Conservation (phyloP, 2,888 invertebrate species). For the Lapara coniferarum region DNA sequence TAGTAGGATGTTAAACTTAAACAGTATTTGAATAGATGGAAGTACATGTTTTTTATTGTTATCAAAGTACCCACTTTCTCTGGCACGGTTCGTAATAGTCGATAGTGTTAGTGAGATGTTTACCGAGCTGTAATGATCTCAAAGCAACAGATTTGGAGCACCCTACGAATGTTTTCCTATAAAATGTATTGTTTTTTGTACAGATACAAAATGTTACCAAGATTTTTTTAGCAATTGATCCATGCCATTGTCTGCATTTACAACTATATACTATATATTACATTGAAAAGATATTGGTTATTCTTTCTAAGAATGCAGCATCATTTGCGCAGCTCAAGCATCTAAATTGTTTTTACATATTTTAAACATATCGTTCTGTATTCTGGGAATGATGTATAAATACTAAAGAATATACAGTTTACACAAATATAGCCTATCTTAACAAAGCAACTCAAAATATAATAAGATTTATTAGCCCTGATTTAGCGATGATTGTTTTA, state of each 20-base stretch:
- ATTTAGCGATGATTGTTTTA: not conserved
- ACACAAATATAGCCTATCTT: too few species aligned
- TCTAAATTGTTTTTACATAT: not conserved
- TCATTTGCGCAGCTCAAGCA: not conserved
- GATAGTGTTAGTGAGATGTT: constrained; percentile 28
- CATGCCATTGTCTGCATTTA: not conserved
- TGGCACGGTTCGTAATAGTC: constrained; percentile 7
- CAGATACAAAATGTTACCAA: constrained; percentile 10
- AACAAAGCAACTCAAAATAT: too few species aligned
- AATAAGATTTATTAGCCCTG: too few species aligned
- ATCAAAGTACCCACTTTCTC: constrained; percentile 9
- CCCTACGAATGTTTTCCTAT: constrained; percentile 4
- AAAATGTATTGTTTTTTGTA: not conserved
- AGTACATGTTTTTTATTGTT: constrained; percentile 16
- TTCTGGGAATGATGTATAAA: too few species aligned
- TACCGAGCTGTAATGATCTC: constrained; percentile 26
- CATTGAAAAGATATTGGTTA: not conserved
- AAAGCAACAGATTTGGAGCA: constrained; percentile 28
- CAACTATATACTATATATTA: too few species aligned
- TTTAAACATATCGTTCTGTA: too few species aligned
- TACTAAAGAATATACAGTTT: too few species aligned
- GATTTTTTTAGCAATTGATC: not conserved
- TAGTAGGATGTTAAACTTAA: not conserved
- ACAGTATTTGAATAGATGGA: constrained; percentile 20
- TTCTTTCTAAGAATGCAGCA: not conserved